Percentiles rank a stretch among this genome's conserved stretches.
Evolutionary conservation across 1,140 invertebrate genomes (phyloP).

Genomic region (Acromyrmex charruanus): DNA sequence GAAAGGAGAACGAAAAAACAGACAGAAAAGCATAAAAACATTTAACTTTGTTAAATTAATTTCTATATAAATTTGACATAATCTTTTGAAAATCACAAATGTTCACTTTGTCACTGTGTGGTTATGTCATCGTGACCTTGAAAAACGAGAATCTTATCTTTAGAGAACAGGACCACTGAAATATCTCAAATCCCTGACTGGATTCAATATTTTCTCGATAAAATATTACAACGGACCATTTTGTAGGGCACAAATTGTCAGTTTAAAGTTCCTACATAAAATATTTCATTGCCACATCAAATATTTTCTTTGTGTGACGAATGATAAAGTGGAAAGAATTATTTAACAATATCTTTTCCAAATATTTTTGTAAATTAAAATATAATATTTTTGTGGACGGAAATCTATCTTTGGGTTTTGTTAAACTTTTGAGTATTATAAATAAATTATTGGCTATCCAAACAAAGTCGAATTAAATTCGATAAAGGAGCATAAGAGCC

Average conservation of each 20-base stretch:
- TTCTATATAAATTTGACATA: slow-evolving; percentile 67
- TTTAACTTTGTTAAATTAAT: slow-evolving; percentile 6
- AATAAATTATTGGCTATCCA: no score
- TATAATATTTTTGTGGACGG: neutral
- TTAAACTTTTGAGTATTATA: neutral
- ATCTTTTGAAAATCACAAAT: slow-evolving; percentile 62
- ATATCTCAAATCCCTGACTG: slow-evolving; percentile 42
- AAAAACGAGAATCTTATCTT: slow-evolving; percentile 63
- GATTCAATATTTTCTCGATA: slow-evolving; percentile 18
- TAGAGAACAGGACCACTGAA: slow-evolving; percentile 39
- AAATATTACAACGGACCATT: slow-evolving; percentile 25
- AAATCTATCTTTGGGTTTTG: neutral
- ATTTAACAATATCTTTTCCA: neutral
- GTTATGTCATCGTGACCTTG: slow-evolving; percentile 45
- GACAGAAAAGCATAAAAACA: neutral
- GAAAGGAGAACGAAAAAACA: neutral
- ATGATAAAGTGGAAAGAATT: slow-evolving; percentile 25
- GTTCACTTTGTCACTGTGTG: slow-evolving; percentile 13
- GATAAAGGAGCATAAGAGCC: no score
- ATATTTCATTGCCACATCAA: slow-evolving; percentile 22
- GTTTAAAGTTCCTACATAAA: slow-evolving; percentile 31
- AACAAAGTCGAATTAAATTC: no score
- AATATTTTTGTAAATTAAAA: neutral
- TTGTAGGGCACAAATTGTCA: slow-evolving; percentile 11
- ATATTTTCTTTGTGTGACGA: slow-evolving; percentile 13